Conservation (phyloP, 2,797 vertebrate species). For the Tolypeutes matacus region DNA sequence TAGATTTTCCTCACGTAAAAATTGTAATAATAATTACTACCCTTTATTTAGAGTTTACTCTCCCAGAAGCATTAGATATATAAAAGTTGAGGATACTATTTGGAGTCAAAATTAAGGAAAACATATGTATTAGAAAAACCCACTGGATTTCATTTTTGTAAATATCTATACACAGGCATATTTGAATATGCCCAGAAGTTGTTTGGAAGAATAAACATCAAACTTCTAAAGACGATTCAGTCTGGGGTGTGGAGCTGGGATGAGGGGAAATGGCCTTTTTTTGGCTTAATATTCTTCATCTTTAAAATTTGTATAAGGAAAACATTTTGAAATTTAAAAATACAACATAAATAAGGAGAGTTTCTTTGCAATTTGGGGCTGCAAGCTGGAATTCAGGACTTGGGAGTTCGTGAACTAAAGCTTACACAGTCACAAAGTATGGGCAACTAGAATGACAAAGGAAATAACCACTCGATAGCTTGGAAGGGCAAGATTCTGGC, state of each 20-base stretch:
- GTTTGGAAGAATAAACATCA: not conserved
- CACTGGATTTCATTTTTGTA: not conserved
- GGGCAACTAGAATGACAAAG: not conserved
- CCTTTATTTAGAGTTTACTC: not conserved
- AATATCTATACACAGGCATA: not conserved
- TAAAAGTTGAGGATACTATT: not conserved
- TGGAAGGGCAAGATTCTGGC: not conserved
- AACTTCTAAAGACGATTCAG: not conserved
- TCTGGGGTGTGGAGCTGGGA: not conserved
- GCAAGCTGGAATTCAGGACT: not conserved
- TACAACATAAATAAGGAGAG: not conserved
- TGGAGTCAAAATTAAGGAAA: slow-evolving; percentile 23
- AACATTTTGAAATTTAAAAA: slow-evolving; percentile 14
- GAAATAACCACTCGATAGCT: not conserved
- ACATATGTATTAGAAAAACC: not conserved
- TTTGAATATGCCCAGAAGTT: not conserved
- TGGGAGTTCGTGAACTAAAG: not conserved
- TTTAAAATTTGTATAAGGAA: not conserved
- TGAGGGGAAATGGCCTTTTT: not conserved
- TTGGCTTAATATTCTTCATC: not conserved
- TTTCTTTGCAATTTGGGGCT: not conserved
- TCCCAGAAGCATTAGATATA: not conserved
- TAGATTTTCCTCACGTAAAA: not conserved
- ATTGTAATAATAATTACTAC: not conserved
- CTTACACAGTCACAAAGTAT: not conserved